Evolutionary conservation across 2,888 invertebrate genomes (phyloP), one percentile per base, ranked within the genome.

Genomic region (Chrysomela aeneicollis): DNA sequence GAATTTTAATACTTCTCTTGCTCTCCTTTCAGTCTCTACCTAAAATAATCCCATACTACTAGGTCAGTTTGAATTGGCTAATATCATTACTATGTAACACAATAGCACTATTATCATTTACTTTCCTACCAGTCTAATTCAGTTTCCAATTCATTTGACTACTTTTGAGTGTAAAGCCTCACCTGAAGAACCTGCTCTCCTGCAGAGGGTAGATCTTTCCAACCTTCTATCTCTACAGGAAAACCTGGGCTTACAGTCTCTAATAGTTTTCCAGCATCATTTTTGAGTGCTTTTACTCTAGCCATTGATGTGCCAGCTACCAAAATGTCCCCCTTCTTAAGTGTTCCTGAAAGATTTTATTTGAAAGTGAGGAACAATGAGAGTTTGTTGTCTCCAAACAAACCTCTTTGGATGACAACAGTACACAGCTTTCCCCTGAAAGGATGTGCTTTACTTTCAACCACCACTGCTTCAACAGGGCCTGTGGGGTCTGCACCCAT

Each of bases 151-250:
- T n/a, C n/a, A n/a, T n/a, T n/a, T n/a, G n/a, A n/a, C n/a, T n/a
- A n/a, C n/a, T n/a, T n/a, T n/a, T n/a, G n/a, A n/a, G n/a, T n/a
- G n/a, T n/a, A n/a, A n/a, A n/a, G n/a, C n/a, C n/a, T n/a, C n/a
- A 53, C 91, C 52, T 68, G 58, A 21, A 68, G 63, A 35, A 98
- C 90, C 58, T 88, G 84, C 72, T 97, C 96, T 0, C 99, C 99
- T 10, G 97, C 94, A 0, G 89, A 80, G 0, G 98, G 98, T 70
- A 98, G 78, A 70, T 92, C 91, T 70, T 89, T 88, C 98, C 98
- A 99, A 2, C 98, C 98, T 54, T 92, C 87, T 55, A 97, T 89
- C 78, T 93, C 92, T 0, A 91, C 94, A 0, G 97, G 93, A 1
- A 89, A 88, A 0, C 93, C 88, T 0, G 97, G 95, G n/a, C 87